Evolutionary conservation across 2,888 invertebrate species (phyloP), one percentile per base, ranked within the genome.

Genomic region (Drosophila acutilabella): DNA sequence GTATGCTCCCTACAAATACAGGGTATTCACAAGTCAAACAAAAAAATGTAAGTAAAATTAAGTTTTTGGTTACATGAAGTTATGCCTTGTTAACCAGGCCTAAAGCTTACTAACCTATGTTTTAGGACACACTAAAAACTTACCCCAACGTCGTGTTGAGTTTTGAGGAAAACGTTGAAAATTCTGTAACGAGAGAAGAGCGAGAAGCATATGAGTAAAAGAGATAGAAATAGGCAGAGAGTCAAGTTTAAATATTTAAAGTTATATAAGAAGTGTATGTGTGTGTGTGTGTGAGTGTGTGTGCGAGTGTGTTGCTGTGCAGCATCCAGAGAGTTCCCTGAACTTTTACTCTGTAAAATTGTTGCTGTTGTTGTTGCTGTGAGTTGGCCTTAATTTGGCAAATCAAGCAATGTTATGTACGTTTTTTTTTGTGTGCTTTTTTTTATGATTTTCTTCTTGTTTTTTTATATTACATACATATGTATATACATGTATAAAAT

Each of bases 381-480:
- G 64, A 67, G 74, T 64, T 78, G 72, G 72, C 82, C 80, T 78
- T 82, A 80, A 82, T 80, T 80, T 82, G 65, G 53, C 70, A 65
- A 78, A 81, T 78, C 79, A 75, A 70, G 73, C 62, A 70, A 65
- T 78, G 74, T 64, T 70, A 51, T 65, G 50, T 68, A 48, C 51
- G 30, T 30, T 8, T 30, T 38, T 54, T 50, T 60, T 40, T 54
- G 14, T 23, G 45, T 13, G 10, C 5, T 38, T 41, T 18, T 60
- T 51, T 54, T 61, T 40, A 45, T 51, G 16, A 33, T 61, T 26
- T 54, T 56, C 50, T 52, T 48, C 18, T 30, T 26, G 36, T n/a
- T 38, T 14, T 14, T 26, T 41, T 48, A 41, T 41, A 10, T 14
- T 41, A n/a, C 13, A 44, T n/a, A 30, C 41, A 30, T 40, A 41